A percentile compares a stretch with the other conserved stretches of the same genome.
These are phyloP conservation scores for Cephalopholis sonnerati DNA, from an alignment of 2,113 vertebrate genomes.

Conservation along the genomic window DNA sequence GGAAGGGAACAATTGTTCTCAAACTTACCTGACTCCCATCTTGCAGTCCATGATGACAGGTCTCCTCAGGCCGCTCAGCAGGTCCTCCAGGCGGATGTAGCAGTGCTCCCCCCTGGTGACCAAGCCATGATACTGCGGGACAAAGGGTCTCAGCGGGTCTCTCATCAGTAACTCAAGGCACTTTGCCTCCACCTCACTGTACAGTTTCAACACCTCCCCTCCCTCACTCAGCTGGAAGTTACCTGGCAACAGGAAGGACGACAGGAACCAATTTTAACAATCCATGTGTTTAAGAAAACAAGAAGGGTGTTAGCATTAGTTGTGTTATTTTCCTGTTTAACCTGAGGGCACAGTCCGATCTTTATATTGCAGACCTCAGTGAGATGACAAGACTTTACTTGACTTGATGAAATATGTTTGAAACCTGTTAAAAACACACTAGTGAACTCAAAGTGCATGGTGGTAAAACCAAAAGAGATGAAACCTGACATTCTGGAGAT, in stretches of 20 bases:
- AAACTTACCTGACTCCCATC: constrained; percentile 83
- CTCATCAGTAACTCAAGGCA: constrained; percentile 85
- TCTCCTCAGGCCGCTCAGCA: constrained; percentile 82
- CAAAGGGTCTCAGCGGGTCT: constrained; percentile 84
- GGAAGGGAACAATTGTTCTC: neutral
- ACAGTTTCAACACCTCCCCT: constrained; percentile 87
- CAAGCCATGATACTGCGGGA: constrained; percentile 85
- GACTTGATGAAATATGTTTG: neutral
- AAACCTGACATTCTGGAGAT: neutral
- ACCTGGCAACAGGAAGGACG: constrained; percentile 66
- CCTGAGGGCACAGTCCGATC: neutral
- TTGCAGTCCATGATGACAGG: constrained; percentile 88
- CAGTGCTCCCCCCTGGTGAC: constrained; percentile 78
- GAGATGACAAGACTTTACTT: neutral
- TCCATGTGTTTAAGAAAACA: neutral
- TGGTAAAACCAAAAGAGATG: neutral
- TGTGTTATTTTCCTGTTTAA: too few species aligned
- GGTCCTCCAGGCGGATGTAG: constrained; percentile 87
- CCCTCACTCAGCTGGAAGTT: constrained; percentile 85
- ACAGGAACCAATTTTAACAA: neutral
- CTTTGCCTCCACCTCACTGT: constrained; percentile 81
- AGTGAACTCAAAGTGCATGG: neutral
- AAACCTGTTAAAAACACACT: neutral
- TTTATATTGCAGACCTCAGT: neutral
- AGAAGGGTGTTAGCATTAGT: too few species aligned